phyloP scores from a whole-genome alignment of 1,140 invertebrate species.

The Leptinotarsa defecta region DNA sequence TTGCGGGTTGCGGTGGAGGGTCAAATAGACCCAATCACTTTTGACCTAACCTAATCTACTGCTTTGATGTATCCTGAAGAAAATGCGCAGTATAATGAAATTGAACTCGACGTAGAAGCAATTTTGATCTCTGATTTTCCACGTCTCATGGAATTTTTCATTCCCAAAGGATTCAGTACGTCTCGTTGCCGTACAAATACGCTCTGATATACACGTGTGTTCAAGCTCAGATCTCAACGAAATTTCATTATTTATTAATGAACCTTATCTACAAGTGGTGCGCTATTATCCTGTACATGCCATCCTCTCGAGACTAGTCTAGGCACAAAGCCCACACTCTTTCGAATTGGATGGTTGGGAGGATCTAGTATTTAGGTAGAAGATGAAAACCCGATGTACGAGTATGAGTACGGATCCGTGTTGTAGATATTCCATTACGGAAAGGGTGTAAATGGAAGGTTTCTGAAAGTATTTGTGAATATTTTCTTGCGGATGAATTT shows the following conservation, averaged over 20 bases:
- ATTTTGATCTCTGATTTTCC: too few relatives aligned
- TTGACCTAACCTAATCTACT: too few relatives aligned
- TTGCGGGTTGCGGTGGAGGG: too few relatives aligned
- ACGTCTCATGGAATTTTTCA: too few relatives aligned
- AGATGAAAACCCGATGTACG: slow-evolving; percentile 2
- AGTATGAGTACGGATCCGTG: neutral
- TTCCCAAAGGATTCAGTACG: too few relatives aligned
- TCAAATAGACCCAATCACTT: too few relatives aligned
- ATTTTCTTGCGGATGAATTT: too few relatives aligned
- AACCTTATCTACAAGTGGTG: slow-evolving; percentile 17
- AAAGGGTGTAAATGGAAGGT: too few relatives aligned
- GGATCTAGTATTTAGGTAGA: neutral
- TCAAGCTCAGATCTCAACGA: slow-evolving; percentile 13
- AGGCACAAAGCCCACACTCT: slow-evolving; percentile 1
- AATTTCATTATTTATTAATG: slow-evolving; percentile 18
- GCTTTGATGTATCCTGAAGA: too few relatives aligned
- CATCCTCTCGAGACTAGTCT: neutral
- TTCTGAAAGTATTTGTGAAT: too few relatives aligned
- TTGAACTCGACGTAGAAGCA: too few relatives aligned
- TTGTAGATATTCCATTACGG: neutral
- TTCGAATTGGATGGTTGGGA: neutral
- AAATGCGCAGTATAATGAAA: too few relatives aligned
- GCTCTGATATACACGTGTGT: neutral
- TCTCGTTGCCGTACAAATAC: neutral
- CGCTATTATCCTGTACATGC: slow-evolving; percentile 13